Evolutionary conservation across 2,113 vertebrate genomes (phyloP).

Genomic region (Coregonus clupeaformis): DNA sequence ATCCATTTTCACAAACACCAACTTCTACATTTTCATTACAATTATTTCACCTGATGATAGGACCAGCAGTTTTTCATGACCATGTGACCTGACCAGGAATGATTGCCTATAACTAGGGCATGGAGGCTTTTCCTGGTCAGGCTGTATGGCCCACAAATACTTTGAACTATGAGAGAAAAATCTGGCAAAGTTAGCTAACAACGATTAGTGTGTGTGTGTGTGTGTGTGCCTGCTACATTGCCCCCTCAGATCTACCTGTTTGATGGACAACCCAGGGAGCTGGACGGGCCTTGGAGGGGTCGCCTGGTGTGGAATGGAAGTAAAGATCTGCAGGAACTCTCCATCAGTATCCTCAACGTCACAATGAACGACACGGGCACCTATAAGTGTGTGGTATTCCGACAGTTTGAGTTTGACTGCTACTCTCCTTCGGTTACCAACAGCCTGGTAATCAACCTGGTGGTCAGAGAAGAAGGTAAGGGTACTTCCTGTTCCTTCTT

Average conservation of each 20-base stretch:
- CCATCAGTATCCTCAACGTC: conserved; percentile 84
- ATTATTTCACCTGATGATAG: not conserved
- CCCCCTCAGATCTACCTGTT: conserved; percentile 81
- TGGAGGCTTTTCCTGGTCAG: too few species aligned
- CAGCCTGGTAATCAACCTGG: conserved; percentile 76
- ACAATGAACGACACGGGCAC: conserved; percentile 82
- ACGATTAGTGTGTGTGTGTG: not conserved
- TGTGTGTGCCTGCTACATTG: not conserved
- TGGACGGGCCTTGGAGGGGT: conserved; percentile 75
- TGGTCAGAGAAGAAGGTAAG: conserved; percentile 84
- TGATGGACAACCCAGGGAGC: conserved; percentile 40
- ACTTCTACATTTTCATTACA: too few species aligned
- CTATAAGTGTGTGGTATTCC: conserved; percentile 83
- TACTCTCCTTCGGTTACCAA: conserved; percentile 73
- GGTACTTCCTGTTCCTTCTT: not conserved
- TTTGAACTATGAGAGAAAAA: too few species aligned
- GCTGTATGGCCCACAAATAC: too few species aligned
- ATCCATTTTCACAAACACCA: too few species aligned
- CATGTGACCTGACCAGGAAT: not conserved
- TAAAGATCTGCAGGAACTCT: conserved; percentile 92
- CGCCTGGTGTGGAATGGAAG: conserved; percentile 89
- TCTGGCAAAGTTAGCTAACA: not conserved
- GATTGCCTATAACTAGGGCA: not conserved
- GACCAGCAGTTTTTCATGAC: not conserved
- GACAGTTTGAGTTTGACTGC: conserved; percentile 83